A percentile compares a stretch with the other conserved stretches of the same genome.
Conservation (phyloP, 2,797 vertebrate genomes). For the Neoniphon sammara region DNA sequence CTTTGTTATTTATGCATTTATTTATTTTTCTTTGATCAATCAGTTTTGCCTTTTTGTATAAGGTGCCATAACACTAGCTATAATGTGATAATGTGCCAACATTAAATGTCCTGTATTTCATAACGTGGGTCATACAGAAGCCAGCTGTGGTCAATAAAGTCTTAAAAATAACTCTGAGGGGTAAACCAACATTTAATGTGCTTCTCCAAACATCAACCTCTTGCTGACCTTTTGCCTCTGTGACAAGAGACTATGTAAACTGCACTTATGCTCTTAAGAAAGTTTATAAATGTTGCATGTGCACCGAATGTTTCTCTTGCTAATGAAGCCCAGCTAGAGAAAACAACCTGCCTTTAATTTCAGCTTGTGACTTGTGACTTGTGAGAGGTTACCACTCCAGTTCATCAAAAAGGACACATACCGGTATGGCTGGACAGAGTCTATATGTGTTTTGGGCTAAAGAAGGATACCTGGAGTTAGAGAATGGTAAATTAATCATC, state of each 20-base stretch:
- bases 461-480: neutral
- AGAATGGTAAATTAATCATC: too few species aligned
- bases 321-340: conserved; percentile 85
- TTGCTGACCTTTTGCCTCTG: conserved; percentile 82
- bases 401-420: conserved; percentile 74
- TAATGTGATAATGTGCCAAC: conserved; percentile 67
- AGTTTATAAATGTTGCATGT: conserved; percentile 82
- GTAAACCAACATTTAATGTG: conserved; percentile 86
- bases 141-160: conserved; percentile 85
- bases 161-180: conserved; percentile 83
- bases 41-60: conserved; percentile 12
- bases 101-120: conserved; percentile 65
- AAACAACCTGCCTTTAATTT: conserved; percentile 84
- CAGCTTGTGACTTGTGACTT: conserved; percentile 74
- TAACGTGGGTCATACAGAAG: conserved; percentile 65
- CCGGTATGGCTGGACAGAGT: conserved; percentile 37
- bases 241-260: conserved; percentile 83
- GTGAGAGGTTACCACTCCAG: conserved; percentile 72
- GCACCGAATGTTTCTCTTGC: conserved; percentile 79
- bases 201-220: conserved; percentile 81
- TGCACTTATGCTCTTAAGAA: conserved; percentile 81
- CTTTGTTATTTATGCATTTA: too few species aligned
- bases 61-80: conserved; percentile 16
- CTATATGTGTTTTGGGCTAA: neutral
- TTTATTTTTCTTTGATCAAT: neutral